Percentiles rank a stretch among this genome's conserved stretches.
Conservation (phyloP, 2,888 invertebrate genomes). For the Pseudeuparius sepicola region DNA sequence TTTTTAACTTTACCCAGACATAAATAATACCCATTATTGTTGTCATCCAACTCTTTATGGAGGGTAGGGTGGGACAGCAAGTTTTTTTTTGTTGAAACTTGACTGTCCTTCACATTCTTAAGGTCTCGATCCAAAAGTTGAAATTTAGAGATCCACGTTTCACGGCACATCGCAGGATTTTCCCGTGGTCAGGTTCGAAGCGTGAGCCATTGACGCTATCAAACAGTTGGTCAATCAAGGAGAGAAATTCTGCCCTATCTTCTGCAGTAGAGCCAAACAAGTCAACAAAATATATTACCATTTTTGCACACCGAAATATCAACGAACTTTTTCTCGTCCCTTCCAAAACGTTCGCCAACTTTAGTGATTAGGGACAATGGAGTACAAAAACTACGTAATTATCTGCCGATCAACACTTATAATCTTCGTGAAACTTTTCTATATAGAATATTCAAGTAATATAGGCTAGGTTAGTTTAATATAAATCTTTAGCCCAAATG, state of each 20-base stretch:
- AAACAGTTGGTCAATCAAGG: constrained; percentile 20
- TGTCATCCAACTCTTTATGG: constrained; percentile 14
- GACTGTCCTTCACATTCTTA: constrained; percentile 10
- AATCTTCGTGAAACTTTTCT: no score
- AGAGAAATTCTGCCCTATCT: constrained; percentile 20
- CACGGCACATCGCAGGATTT: constrained; percentile 15
- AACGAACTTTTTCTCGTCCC: no score
- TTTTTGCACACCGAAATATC: no score
- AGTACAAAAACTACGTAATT: no score
- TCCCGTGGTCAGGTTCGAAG: constrained; percentile 3
- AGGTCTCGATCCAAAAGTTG: constrained; percentile 14
- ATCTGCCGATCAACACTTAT: no score
- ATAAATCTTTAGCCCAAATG: no score
- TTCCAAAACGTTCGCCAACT: no score
- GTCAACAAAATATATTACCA: no score
- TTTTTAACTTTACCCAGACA: no score
- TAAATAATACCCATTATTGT: constrained; percentile 17
- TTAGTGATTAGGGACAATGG: no score
- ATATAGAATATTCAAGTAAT: no score
- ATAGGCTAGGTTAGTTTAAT: no score
- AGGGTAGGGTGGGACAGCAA: constrained; percentile 8
- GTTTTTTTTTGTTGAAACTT: constrained; percentile 8
- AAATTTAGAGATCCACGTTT: constrained; percentile 11
- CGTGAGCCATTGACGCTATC: constrained; percentile 19
- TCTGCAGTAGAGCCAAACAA: constrained; percentile 11